A percentile compares a stretch with the other conserved stretches of the same genome.
Evolutionary conservation across 2,797 vertebrate genomes (phyloP).

Genomic region (Scomberomorus guttatus): DNA sequence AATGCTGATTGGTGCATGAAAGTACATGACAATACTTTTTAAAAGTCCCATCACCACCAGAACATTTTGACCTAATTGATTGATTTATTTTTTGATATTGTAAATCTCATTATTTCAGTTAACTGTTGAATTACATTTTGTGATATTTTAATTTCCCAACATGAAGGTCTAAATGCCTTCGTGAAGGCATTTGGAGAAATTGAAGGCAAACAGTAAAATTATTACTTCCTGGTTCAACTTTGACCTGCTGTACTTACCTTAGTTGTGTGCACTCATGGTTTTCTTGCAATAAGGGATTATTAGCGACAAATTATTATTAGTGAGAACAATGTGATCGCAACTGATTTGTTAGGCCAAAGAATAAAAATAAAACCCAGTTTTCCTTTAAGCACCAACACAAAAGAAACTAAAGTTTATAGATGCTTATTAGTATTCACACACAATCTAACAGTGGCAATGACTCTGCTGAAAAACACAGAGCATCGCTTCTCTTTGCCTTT

Average conservation of each 20-base stretch:
- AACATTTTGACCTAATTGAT: too few relatives aligned
- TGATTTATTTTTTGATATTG: too few relatives aligned
- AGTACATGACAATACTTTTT: too few relatives aligned
- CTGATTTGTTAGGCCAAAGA: not conserved
- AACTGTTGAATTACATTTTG: too few relatives aligned
- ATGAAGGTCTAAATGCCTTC: too few relatives aligned
- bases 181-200: not conserved
- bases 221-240: not conserved
- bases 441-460: slow-evolving; percentile 32
- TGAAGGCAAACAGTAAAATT: not conserved
- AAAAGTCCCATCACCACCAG: too few relatives aligned
- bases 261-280: not conserved
- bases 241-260: not conserved
- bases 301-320: not conserved
- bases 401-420: slow-evolving; percentile 20
- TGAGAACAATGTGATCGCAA: not conserved
- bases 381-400: slow-evolving; percentile 3
- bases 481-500: slow-evolving; percentile 43
- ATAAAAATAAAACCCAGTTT: not conserved
- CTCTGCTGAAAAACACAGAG: slow-evolving; percentile 62
- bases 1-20: too few relatives aligned
- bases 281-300: not conserved
- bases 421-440: slow-evolving; percentile 64
- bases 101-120: too few relatives aligned
- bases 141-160: too few relatives aligned